A percentile compares a stretch with the other conserved stretches of the same genome.
phyloP scores from a whole-genome alignment of 2,797 vertebrate species.

The Acrossocheilus fasciatus region DNA sequence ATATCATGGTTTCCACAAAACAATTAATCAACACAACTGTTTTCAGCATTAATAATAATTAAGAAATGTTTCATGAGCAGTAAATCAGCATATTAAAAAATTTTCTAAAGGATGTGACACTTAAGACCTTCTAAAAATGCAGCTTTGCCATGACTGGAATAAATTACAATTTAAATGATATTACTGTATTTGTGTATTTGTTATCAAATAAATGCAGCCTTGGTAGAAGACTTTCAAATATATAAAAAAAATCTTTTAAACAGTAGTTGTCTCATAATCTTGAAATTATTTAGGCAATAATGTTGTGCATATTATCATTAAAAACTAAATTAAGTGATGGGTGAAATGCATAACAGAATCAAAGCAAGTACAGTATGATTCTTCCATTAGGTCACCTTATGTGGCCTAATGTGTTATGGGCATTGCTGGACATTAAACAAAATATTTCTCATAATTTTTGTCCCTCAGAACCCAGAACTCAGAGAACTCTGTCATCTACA shows the following conservation, averaged over 20 bases:
- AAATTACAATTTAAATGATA: neutral
- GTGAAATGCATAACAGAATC: neutral
- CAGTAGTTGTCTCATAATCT: neutral
- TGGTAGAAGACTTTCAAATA: neutral
- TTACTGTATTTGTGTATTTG: neutral
- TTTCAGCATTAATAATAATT: neutral
- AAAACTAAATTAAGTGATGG: too few relatives aligned
- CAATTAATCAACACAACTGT: neutral
- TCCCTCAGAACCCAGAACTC: conserved; percentile 52
- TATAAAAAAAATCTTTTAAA: neutral
- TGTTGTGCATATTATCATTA: neutral
- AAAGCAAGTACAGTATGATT: neutral
- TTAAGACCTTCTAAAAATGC: neutral
- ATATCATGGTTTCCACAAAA: neutral
- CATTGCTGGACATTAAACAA: neutral
- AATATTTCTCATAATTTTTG: conserved; percentile 6
- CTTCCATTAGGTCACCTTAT: neutral
- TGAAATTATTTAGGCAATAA: neutral
- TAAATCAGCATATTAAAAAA: neutral
- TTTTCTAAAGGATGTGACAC: neutral
- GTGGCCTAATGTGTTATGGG: neutral
- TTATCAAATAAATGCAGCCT: neutral
- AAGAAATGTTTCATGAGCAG: neutral
- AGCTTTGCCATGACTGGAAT: neutral
- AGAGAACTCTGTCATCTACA: conserved; percentile 34